Conservation (phyloP, 1,140 invertebrate genomes). For the Helicorthomorpha holstii region DNA sequence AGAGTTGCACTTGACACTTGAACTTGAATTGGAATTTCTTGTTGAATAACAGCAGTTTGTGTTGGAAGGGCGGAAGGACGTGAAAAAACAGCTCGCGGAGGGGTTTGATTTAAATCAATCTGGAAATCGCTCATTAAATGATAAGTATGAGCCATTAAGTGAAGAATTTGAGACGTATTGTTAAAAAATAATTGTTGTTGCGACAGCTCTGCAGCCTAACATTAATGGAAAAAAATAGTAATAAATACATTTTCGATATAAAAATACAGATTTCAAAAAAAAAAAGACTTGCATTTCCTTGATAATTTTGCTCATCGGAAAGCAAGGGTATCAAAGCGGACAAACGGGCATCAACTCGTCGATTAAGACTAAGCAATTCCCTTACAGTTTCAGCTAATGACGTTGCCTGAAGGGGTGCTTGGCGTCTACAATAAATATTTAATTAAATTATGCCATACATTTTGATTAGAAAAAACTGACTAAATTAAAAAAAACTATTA, state of each 20-base stretch:
- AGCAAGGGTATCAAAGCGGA: too few relatives aligned
- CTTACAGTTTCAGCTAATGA: too few relatives aligned
- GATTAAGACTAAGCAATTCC: too few relatives aligned
- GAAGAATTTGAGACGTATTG: constrained; percentile 55
- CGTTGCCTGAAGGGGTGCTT: too few relatives aligned
- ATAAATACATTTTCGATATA: too few relatives aligned
- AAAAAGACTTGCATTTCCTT: not conserved
- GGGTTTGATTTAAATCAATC: constrained; percentile 44
- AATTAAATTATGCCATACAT: too few relatives aligned
- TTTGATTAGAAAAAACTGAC: too few relatives aligned
- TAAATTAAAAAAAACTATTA: too few relatives aligned
- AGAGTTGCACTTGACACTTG: not conserved
- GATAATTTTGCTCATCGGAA: not conserved
- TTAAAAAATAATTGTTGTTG: constrained; percentile 45
- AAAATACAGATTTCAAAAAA: too few relatives aligned
- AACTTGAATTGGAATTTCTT: constrained; percentile 45
- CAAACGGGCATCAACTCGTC: too few relatives aligned
- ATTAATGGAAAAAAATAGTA: too few relatives aligned
- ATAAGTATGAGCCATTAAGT: constrained; percentile 67
- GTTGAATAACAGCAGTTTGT: constrained; percentile 41
- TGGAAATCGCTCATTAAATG: constrained; percentile 74
- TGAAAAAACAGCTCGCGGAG: constrained; percentile 50
- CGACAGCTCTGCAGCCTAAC: not conserved
- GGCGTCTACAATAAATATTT: too few relatives aligned
- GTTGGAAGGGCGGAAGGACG: constrained; percentile 51